Conservation (phyloP, 2,888 invertebrate species). For the Yponomeuta sedellus region DNA sequence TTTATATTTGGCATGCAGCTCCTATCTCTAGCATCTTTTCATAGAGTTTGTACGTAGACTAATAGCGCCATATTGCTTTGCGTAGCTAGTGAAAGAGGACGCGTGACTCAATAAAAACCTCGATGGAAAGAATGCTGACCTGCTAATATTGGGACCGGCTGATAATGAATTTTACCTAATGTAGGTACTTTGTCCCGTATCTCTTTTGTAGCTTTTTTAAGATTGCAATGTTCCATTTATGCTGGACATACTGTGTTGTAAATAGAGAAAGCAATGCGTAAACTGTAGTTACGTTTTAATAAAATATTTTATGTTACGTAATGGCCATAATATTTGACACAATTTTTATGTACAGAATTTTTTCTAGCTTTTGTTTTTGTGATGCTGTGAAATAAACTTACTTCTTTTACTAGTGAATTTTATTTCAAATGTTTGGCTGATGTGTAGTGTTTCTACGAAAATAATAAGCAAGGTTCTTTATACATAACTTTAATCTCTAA, state of each 20-base stretch:
- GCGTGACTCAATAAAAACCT: too few species aligned
- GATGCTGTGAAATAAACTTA: background rate
- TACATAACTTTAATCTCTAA: slow-evolving; percentile 37
- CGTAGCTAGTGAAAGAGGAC: too few species aligned
- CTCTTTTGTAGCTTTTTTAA: background rate
- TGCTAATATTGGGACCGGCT: too few species aligned
- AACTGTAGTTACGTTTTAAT: background rate
- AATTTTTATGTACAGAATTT: background rate
- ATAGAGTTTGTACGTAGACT: too few species aligned
- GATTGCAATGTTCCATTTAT: background rate
- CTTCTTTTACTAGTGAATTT: background rate
- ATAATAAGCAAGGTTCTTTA: slow-evolving; percentile 25
- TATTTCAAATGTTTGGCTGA: background rate
- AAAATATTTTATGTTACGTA: background rate
- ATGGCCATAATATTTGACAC: background rate
- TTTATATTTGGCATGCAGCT: too few species aligned
- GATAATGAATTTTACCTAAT: background rate
- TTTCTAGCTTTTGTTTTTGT: background rate
- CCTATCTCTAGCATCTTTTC: too few species aligned
- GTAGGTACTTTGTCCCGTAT: slow-evolving; percentile 13
- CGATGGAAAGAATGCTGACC: too few species aligned
- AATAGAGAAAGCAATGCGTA: too few species aligned
- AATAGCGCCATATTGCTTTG: too few species aligned
- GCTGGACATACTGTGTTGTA: background rate
- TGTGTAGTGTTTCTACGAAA: background rate